Evolutionary conservation across 2,888 invertebrate genomes (phyloP), one percentile per base, ranked within the genome.

Genomic region (Anthrax anthrax): DNA sequence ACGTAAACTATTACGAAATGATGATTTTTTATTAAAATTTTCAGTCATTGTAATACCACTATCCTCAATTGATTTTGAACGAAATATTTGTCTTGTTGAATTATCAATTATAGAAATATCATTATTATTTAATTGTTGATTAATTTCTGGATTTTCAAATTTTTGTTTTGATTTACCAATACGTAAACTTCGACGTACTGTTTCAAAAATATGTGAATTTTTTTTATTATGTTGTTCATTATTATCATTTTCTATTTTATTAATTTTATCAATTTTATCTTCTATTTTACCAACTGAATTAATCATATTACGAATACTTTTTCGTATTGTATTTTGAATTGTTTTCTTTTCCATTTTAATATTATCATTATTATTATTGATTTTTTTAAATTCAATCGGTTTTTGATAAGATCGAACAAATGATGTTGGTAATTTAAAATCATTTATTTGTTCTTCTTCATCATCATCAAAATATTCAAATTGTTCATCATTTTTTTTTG

Each of bases 381-480:
- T 23, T 23, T 4, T 23, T 46, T 14, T 46, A 43, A 12, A 8
- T 8, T 48, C 23, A 4, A 48, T 55, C 5, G 60, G 52, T 3
- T 60, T 61, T 0, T 63, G 61, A 51, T 65, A 68, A 16, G 62
- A 58, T 13, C 68, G 61, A 13, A 65, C 61, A 53, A 68, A 68
- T 29, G 62, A 62, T 2, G 60, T 51, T 4, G 67, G 64, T 4
- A 58, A 55, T 51, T 61, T 63, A 16, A 62, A 60, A 43, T 64
- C 60, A 10, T 51, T 37, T 17, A 57, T 56, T 9, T 56, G 51
- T 4, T 59, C 57, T 5, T 57, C 57, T n/a, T 52, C 52, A 17
- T 55, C 54, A 1, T 57, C 49, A 16, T 53, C 50, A 4, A 47
- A 47, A 16, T 46, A 49, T 10, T 34, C 27, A 4, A 9, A 18